Percentiles rank a stretch among this genome's conserved stretches.
Conservation (phyloP, 2,888 invertebrate species). For the Caenorhabditis sp. region DNA sequence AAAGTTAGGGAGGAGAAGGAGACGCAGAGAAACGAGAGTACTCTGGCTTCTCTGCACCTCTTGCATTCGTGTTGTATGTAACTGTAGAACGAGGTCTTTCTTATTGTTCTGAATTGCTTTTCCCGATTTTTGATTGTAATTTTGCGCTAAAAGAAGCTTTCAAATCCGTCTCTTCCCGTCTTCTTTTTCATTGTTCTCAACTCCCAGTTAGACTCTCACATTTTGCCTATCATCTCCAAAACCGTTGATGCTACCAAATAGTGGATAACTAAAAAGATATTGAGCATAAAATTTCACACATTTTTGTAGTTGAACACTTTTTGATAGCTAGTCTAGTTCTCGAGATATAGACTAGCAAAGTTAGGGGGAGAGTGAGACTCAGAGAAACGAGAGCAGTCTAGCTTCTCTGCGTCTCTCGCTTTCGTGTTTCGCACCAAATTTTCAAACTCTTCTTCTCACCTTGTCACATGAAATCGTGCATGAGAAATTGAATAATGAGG, state of each 20-base stretch:
- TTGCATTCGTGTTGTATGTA: too few species aligned
- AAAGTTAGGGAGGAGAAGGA: neutral
- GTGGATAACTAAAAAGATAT: neutral
- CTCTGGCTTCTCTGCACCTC: too few species aligned
- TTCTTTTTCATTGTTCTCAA: too few species aligned
- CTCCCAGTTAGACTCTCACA: too few species aligned
- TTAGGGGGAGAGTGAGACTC: neutral
- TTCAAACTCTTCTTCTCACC: constrained; percentile 7
- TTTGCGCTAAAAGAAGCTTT: too few species aligned
- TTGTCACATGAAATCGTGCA: constrained; percentile 12
- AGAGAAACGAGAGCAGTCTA: too few species aligned
- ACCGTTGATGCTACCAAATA: neutral
- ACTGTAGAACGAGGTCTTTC: too few species aligned
- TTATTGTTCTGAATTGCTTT: too few species aligned
- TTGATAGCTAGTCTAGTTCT: neutral
- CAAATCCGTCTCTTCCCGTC: too few species aligned
- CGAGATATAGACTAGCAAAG: neutral
- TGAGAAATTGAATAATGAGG: constrained; percentile 46
- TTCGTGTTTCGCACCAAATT: neutral
- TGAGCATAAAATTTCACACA: neutral
- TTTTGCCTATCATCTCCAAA: constrained; percentile 1
- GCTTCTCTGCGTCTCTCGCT: neutral
- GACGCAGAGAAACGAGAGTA: too few species aligned
- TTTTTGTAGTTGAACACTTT: constrained; percentile 14
- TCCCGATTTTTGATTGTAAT: too few species aligned